A percentile compares a stretch with the other conserved stretches of the same genome.
These are phyloP conservation scores for Leptopilina myrica DNA, from an alignment of 2,888 invertebrate genomes.

Conservation along the genomic window DNA sequence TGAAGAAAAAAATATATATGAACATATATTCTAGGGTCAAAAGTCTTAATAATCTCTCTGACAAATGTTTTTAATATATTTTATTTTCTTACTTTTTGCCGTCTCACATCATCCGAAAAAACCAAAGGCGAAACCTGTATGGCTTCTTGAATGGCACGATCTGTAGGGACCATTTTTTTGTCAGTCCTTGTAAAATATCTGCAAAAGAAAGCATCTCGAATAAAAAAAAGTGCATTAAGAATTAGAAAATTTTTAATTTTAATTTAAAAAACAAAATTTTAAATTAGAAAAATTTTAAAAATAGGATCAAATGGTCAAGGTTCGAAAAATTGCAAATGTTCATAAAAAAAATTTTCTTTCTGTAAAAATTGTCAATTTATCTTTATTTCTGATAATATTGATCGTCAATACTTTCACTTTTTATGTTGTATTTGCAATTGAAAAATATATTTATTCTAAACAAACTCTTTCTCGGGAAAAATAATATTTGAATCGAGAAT, in stretches of 20 bases:
- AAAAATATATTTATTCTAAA: too few species aligned
- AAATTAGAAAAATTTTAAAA: too few species aligned
- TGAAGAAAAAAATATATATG: conserved; percentile 9
- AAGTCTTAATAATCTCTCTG: background rate
- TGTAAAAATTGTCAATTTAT: too few species aligned
- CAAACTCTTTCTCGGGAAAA: too few species aligned
- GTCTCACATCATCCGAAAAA: conserved; percentile 67
- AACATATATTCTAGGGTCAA: conserved; percentile 12
- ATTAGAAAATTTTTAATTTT: background rate
- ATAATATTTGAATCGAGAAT: too few species aligned
- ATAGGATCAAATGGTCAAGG: too few species aligned
- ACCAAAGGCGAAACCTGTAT: conserved; percentile 70
- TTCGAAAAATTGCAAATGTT: too few species aligned
- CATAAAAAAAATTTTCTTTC: too few species aligned
- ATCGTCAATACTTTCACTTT: too few species aligned
- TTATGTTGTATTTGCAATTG: too few species aligned
- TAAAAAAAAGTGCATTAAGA: background rate
- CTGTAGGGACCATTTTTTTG: conserved; percentile 66
- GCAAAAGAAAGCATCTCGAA: conserved; percentile 17
- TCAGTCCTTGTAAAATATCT: conserved; percentile 43
- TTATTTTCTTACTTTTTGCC: conserved; percentile 66
- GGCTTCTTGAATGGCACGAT: conserved; percentile 69
- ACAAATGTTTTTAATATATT: background rate
- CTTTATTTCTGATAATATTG: too few species aligned
- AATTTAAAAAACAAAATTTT: background rate